Conservation (phyloP, 1,140 invertebrate genomes). For the Daktulosphaira vitifoliae region DNA sequence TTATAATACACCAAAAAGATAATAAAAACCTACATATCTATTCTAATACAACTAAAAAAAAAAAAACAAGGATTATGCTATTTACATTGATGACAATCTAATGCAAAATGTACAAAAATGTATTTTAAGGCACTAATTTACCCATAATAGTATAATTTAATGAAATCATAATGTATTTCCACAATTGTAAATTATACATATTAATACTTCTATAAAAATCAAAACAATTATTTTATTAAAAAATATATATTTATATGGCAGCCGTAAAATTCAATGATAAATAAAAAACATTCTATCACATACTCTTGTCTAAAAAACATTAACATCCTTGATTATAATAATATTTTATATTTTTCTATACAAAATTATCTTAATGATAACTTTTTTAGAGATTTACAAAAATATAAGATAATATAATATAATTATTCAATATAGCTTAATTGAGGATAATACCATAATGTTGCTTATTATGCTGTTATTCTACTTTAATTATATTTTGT, state of each 20-base stretch:
- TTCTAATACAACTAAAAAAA: too few relatives aligned
- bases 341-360: too few relatives aligned
- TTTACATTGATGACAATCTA: constrained; percentile 23
- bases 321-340: too few relatives aligned
- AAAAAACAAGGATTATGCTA: constrained; percentile 21
- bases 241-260: constrained; percentile 13
- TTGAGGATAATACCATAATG: too few relatives aligned
- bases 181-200: background rate
- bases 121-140: constrained; percentile 31
- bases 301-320: background rate
- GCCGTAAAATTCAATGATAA: background rate
- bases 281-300: constrained; percentile 12
- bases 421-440: too few relatives aligned
- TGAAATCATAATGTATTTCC: background rate
- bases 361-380: too few relatives aligned
- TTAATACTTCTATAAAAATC: constrained; percentile 25
- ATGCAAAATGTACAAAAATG: constrained; percentile 17
- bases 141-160: constrained; percentile 29
- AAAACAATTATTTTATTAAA: constrained; percentile 12
- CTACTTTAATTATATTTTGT: too few relatives aligned
- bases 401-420: too few relatives aligned
- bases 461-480: too few relatives aligned
- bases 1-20: constrained; percentile 30
- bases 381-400: too few relatives aligned
- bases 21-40: constrained; percentile 9